Percentiles rank a stretch among this genome's conserved stretches.
phyloP scores from a whole-genome alignment of 2,888 invertebrate genomes.

The Suillia variegata region DNA sequence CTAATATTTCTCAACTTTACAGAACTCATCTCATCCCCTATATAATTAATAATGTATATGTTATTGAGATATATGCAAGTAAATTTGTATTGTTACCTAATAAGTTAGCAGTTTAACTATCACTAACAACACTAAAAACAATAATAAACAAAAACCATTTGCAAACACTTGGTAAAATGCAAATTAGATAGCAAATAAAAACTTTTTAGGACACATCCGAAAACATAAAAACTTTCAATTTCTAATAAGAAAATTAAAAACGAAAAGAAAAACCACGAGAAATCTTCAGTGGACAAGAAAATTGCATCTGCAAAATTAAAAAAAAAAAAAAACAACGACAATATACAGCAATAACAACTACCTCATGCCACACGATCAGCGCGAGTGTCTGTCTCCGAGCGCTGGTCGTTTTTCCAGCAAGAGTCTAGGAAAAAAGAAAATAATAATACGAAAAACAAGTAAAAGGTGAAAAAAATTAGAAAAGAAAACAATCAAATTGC shows the following conservation, averaged over 20 bases:
- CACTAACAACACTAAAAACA: too few relatives aligned
- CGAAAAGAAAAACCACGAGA: neutral
- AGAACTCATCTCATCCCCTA: too few relatives aligned
- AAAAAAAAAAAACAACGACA: neutral
- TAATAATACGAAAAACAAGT: neutral
- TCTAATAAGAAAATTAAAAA: neutral
- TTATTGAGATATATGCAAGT: too few relatives aligned
- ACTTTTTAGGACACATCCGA: slow-evolving; percentile 9
- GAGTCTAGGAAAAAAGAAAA: slow-evolving; percentile 13
- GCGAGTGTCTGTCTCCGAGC: neutral
- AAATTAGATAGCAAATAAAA: too few relatives aligned
- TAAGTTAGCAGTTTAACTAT: too few relatives aligned
- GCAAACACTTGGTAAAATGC: too few relatives aligned
- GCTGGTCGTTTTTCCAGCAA: neutral
- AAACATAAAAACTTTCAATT: slow-evolving; percentile 15
- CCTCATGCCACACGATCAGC: slow-evolving; percentile 6
- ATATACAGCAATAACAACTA: neutral
- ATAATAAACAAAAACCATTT: too few relatives aligned
- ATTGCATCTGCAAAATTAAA: slow-evolving; percentile 6
- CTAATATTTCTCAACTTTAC: too few relatives aligned
- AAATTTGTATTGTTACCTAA: too few relatives aligned
- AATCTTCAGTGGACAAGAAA: slow-evolving; percentile 18
- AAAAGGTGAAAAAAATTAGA: neutral
- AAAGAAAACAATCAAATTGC: slow-evolving; percentile 26
- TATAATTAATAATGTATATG: too few relatives aligned